phyloP scores from a whole-genome alignment of 2,113 vertebrate species.

The Diadophis punctatus region DNA sequence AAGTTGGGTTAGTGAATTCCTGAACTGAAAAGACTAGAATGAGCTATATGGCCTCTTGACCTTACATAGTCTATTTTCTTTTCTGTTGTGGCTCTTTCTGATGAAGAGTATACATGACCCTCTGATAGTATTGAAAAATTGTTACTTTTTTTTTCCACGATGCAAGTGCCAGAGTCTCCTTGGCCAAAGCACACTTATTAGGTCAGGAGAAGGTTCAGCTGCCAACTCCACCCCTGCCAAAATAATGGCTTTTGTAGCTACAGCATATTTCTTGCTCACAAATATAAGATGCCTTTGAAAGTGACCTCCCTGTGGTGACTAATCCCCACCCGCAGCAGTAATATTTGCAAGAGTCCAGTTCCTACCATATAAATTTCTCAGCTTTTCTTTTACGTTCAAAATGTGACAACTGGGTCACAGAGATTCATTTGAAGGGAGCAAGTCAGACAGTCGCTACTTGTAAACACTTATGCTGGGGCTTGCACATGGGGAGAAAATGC shows the following conservation, averaged over 20 bases:
- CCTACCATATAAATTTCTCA: not conserved
- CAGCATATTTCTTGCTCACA: not conserved
- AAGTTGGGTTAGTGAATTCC: not conserved
- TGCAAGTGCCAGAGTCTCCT: not conserved
- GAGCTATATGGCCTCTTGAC: not conserved
- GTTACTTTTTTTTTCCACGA: not conserved
- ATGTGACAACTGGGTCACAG: not conserved
- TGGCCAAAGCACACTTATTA: not conserved
- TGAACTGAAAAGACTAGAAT: not conserved
- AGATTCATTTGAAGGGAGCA: not conserved
- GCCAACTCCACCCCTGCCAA: not conserved
- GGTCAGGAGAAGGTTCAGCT: not conserved
- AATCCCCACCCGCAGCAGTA: not conserved
- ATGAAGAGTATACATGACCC: not conserved
- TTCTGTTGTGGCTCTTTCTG: not conserved
- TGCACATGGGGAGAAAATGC: not conserved
- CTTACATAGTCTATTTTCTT: not conserved
- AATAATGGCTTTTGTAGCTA: not conserved
- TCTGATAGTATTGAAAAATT: not conserved
- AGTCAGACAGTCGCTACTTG: not conserved
- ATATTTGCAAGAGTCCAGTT: not conserved
- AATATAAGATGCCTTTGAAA: not conserved
- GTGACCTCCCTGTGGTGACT: not conserved
- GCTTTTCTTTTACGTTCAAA: not conserved
- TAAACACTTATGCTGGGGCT: not conserved